Evolutionary conservation across 2,113 vertebrate genomes (phyloP).

Genomic region (Pelmatolapia mariae): DNA sequence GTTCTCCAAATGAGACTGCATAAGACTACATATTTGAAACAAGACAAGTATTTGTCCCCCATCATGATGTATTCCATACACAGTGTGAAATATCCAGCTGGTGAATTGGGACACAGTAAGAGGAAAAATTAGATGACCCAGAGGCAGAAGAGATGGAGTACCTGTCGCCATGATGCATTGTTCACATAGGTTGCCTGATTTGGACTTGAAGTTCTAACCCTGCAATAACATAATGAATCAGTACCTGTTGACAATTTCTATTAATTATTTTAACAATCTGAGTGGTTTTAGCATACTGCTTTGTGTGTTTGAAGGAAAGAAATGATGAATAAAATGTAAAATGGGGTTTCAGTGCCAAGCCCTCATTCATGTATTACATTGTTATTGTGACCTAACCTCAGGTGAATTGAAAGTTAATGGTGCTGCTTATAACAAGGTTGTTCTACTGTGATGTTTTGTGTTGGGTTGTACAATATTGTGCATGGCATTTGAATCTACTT

Average conservation of each 20-base stretch:
- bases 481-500: background rate
- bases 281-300: background rate
- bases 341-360: background rate
- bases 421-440: background rate
- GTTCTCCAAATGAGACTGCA: background rate
- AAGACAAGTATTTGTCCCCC: background rate
- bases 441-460: background rate
- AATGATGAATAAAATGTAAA: background rate
- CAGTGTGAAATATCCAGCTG: background rate
- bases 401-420: background rate
- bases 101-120: background rate
- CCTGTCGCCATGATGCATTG: constrained; percentile 15
- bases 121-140: constrained; percentile 20
- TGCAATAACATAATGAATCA: background rate
- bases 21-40: background rate
- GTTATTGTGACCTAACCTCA: background rate
- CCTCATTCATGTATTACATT: background rate
- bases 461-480: background rate
- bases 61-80: background rate
- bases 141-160: constrained; percentile 12
- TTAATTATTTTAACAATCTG: background rate
- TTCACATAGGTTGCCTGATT: background rate
- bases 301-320: background rate
- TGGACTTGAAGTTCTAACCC: background rate
- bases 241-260: background rate